phyloP scores from a whole-genome alignment of 2,113 vertebrate genomes.

The Empidonax traillii region DNA sequence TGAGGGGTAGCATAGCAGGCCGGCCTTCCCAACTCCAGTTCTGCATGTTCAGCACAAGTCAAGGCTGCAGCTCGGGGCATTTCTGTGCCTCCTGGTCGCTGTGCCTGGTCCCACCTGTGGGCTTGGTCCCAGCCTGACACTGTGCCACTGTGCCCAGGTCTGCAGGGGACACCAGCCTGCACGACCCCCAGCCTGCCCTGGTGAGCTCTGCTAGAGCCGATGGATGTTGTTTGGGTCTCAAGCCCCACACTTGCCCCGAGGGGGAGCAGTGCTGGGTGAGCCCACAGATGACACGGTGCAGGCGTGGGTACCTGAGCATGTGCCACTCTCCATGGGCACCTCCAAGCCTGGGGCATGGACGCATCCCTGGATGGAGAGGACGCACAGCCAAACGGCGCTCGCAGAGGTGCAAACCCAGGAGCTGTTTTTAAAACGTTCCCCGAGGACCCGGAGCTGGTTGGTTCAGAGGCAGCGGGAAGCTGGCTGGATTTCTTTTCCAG shows the following conservation, averaged over 20 bases:
- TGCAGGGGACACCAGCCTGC: neutral
- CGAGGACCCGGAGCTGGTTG: accelerated
- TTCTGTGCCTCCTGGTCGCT: neutral
- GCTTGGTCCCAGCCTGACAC: neutral
- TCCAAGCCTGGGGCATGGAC: accelerated
- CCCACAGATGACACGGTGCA: accelerated
- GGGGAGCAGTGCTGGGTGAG: neutral
- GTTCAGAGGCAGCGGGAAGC: neutral
- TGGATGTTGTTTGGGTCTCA: neutral
- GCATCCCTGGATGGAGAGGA: neutral
- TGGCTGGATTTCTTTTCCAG: neutral
- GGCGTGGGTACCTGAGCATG: accelerated
- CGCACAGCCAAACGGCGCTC: accelerated
- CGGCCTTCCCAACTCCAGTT: neutral
- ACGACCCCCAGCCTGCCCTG: neutral
- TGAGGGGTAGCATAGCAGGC: neutral
- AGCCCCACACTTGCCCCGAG: accelerated
- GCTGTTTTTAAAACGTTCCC: neutral
- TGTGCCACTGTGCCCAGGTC: neutral
- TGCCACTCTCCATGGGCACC: neutral
- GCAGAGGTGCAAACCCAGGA: neutral
- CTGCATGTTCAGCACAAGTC: neutral
- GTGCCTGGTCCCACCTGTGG: neutral
- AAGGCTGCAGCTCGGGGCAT: neutral
- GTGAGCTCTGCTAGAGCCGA: neutral